These are phyloP conservation scores for Tetragonula clypearis DNA, from an alignment of 1,140 invertebrate species.

Conservation along the genomic window DNA sequence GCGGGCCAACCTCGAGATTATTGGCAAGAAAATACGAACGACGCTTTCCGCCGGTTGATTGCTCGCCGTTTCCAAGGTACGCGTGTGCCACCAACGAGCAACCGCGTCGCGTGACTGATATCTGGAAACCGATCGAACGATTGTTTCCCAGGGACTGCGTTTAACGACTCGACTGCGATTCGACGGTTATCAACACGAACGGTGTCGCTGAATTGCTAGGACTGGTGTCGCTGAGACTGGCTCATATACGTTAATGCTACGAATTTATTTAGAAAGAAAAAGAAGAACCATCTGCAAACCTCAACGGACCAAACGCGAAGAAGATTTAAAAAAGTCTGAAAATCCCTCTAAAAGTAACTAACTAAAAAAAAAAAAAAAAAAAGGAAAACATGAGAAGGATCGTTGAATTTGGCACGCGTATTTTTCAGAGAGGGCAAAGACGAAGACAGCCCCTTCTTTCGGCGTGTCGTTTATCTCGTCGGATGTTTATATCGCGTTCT, in stretches of 20 bases:
- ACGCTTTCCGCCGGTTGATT: slow-evolving; percentile 29
- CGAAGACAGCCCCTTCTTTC: slow-evolving; percentile 20
- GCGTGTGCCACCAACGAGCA: slow-evolving; percentile 10
- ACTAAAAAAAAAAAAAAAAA: no score
- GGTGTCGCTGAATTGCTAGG: neutral
- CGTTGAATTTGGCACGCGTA: slow-evolving; percentile 48
- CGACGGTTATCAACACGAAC: neutral
- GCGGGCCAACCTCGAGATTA: slow-evolving; percentile 20
- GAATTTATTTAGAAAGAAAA: no score
- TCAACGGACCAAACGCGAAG: no score
- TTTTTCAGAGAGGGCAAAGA: slow-evolving; percentile 34
- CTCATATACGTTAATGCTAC: no score
- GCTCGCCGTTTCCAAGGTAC: neutral
- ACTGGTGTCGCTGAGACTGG: neutral
- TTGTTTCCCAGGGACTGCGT: neutral
- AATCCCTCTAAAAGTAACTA: no score
- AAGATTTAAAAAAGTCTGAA: no score
- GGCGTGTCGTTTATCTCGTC: slow-evolving; percentile 8
- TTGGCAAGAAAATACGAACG: slow-evolving; percentile 52
- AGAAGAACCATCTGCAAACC: no score
- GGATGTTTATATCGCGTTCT: slow-evolving; percentile 58
- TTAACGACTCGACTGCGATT: neutral
- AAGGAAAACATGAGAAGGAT: neutral
- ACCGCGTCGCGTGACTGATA: slow-evolving; percentile 15
- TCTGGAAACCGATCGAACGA: neutral